Conservation (phyloP, 2,113 vertebrate species). For the Lagopus leucura region DNA sequence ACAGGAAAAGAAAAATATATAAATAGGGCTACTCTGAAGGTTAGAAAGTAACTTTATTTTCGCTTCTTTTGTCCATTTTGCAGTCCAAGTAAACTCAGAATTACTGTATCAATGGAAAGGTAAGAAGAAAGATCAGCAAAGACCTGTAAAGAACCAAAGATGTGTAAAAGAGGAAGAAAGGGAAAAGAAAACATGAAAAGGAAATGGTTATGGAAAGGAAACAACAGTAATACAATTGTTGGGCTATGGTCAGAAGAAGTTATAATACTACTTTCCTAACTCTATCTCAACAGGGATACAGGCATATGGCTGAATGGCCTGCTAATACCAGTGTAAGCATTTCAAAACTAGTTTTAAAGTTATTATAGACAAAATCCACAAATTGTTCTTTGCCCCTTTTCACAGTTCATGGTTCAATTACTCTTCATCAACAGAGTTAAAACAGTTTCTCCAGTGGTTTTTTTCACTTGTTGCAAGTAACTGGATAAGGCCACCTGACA, state of each 20-base stretch:
- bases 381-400: background rate
- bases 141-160: background rate
- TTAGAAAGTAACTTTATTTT: background rate
- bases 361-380: background rate
- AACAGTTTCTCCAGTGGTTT: background rate
- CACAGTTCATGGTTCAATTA: background rate
- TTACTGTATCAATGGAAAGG: background rate
- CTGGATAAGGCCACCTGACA: background rate
- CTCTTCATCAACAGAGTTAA: background rate
- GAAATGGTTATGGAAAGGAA: background rate
- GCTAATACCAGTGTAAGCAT: background rate
- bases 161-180: background rate
- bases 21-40: background rate
- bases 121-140: background rate
- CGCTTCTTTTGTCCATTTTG: background rate
- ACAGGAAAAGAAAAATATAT: constrained; percentile 23
- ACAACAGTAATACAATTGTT: background rate
- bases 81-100: background rate
- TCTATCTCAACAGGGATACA: background rate
- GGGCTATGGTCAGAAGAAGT: background rate
- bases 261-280: background rate
- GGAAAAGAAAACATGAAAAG: background rate
- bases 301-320: background rate
- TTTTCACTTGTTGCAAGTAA: background rate
- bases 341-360: background rate